Evolutionary conservation across 92 coral and sea anemone species (phyloP).

Genomic region (Porites rus): DNA sequence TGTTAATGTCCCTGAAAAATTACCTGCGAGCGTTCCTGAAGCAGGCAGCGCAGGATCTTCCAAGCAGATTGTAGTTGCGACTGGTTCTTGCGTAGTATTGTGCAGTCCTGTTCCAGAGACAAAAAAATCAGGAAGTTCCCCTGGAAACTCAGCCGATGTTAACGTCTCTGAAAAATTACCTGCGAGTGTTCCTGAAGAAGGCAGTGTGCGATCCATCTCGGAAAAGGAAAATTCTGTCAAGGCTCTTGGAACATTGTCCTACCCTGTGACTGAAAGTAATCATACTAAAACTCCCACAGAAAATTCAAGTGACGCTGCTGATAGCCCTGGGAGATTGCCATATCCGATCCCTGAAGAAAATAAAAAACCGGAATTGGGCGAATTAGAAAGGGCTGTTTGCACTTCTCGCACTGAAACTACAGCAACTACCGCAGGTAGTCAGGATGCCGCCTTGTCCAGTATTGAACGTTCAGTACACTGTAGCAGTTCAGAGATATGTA

Average conservation of each 20-base stretch:
- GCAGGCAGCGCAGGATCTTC: not conserved
- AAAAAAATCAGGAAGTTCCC: no score
- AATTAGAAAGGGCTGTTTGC: no score
- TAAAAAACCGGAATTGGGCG: not conserved
- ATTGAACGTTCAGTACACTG: no score
- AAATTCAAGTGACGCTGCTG: not conserved
- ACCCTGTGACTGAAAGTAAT: not conserved
- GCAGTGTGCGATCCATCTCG: not conserved
- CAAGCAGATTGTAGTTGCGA: not conserved
- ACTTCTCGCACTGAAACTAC: no score
- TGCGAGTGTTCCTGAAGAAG: not conserved
- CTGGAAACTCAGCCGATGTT: no score
- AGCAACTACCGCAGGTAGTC: no score
- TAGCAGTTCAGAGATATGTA: no score
- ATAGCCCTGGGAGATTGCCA: not conserved
- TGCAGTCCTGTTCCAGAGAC: no score
- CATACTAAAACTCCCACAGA: not conserved
- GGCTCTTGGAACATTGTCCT: not conserved
- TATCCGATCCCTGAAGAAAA: constrained; percentile 1
- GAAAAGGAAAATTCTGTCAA: not conserved
- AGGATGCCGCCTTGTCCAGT: no score
- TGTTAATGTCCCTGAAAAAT: not conserved
- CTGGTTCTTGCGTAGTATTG: not conserved
- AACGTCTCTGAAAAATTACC: not conserved
- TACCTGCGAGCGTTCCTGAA: not conserved